Base-by-base conservation (phyloP, 2,113 vertebrate species). In the Himantopus leucocephalus region DNA sequence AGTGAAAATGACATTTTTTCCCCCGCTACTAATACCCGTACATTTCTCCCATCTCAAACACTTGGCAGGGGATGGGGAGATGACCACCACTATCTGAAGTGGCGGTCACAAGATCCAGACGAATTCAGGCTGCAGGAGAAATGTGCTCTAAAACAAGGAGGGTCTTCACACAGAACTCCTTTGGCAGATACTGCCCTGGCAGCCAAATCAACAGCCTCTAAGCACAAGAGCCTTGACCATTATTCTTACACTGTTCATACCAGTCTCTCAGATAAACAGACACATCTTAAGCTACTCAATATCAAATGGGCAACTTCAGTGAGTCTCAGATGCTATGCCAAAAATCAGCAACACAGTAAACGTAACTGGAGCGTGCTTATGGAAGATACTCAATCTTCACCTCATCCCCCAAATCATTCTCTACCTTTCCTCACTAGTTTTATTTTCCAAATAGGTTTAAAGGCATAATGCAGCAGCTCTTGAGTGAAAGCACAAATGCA, bases 21-120 rank as follows among this genome's bases (percentile, higher is more conserved):
- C 21, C 22, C 13, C 29, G 15, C 22, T 79, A 48, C 19, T 56
- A 53, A 45, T 32, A 63, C 8, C 14, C 9, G 2, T 19, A 35
- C 18, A 30, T 17, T 87, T 56, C 22, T 71, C 12, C 14, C 22
- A 34, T 20, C n/a, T 70, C 66, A 53, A 87, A 85, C 12, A 60
- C 22, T 6, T 68, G 14, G 32, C 8, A 60, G 23, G 34, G 45
- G 14, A 14, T 4, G 8, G 39, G 23, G 19, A 81, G 62, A 72
- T 0, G 1, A 67, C 19, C 14, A 47, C 27, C 10, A 10, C 16
- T 43, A 22, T 55, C 24, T 60, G 16, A 73, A 32, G 8, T 8
- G 17, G 21, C n/a, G 14, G 11, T 53, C 0, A 0, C 23, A 60
- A 34, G 15, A 85, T 32, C 41, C 22, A 45, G 43, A 55, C 0